Evolutionary conservation across 2,888 invertebrate genomes (phyloP).

Genomic region (Papilio demoleus): DNA sequence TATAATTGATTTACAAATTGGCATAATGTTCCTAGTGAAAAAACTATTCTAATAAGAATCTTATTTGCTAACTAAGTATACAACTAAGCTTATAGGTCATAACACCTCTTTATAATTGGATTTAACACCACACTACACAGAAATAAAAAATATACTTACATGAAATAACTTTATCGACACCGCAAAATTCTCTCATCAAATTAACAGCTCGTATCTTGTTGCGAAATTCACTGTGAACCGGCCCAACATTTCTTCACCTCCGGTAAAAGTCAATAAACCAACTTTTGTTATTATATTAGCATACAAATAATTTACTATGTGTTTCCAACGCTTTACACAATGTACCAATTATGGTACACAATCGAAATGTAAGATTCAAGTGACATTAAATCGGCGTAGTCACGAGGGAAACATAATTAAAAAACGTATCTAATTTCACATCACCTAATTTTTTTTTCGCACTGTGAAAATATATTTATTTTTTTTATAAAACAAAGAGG

Average conservation of each 20-base stretch:
- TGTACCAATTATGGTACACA: constrained; percentile 38
- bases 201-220: constrained; percentile 9
- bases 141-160: constrained; percentile 37
- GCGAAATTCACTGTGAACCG: constrained; percentile 25
- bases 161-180: constrained; percentile 15
- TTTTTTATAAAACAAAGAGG: too few relatives aligned
- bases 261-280: constrained; percentile 32
- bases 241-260: constrained; percentile 26
- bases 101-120: constrained; percentile 39
- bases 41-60: constrained; percentile 39
- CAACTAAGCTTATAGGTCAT: constrained; percentile 17
- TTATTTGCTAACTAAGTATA: constrained; percentile 8
- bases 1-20: too few relatives aligned
- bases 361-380: constrained; percentile 33
- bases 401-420: constrained; percentile 29
- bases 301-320: constrained; percentile 27
- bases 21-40: too few relatives aligned
- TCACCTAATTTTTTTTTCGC: constrained; percentile 26
- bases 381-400: constrained; percentile 28
- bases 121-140: constrained; percentile 28
- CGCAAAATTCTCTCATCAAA: constrained; percentile 38
- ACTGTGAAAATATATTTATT: constrained; percentile 21
- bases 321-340: constrained; percentile 31
- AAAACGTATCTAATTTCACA: constrained; percentile 31
- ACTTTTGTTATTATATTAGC: constrained; percentile 30